Evolutionary conservation across 2,113 vertebrate species (phyloP), one percentile per base, ranked within the genome.

Genomic region (Rhinopomastus cyanomelas): DNA sequence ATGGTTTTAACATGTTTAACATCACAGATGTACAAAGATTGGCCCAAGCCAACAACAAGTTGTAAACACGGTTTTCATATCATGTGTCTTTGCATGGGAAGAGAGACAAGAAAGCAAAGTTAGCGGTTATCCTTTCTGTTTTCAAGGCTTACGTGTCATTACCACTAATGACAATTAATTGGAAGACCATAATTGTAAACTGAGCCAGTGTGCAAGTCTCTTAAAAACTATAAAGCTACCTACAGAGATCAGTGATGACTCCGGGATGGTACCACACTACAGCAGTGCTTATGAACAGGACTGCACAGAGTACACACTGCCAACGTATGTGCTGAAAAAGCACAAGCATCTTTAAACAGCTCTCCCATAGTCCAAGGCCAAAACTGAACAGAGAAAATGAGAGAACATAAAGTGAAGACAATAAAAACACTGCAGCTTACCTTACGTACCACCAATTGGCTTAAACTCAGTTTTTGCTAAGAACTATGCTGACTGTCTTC

Each of bases 211-310:
- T 66, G 57, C 67, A 34, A 16, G 16, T 83, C 75, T 71, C 22
- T 66, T 32, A 55, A 77, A 85, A 82, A 81, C 65, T 53, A 34
- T 3, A 30, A 34, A 23, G 27, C 7, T 34, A 30, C 23, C 27
- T 56, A 14, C 4, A 44, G 57, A 44, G 10, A n/a, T 19, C 25
- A 49, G 48, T 27, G 10, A 66, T 61, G 53, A 59, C 15, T 10
- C 30, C 16, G 42, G 21, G 32, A 21, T 14, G 20, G 18, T 30
- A 4, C 10, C 59, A 4, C 30, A 80, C 32, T 51, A 34, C 49
- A 37, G 29, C 25, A 44, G 29, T 3, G 2, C 12, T 19, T 20
- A 18, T 2, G 11, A 27, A 36, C 8, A 8, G 1, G 9, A 19
- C 1, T 16, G 68, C 30, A 29, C 10, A 37, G 14, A 52, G 6